These are phyloP conservation scores for Ganaspis brasiliensis DNA, from an alignment of 2,888 invertebrate genomes.

Conservation along the genomic window DNA sequence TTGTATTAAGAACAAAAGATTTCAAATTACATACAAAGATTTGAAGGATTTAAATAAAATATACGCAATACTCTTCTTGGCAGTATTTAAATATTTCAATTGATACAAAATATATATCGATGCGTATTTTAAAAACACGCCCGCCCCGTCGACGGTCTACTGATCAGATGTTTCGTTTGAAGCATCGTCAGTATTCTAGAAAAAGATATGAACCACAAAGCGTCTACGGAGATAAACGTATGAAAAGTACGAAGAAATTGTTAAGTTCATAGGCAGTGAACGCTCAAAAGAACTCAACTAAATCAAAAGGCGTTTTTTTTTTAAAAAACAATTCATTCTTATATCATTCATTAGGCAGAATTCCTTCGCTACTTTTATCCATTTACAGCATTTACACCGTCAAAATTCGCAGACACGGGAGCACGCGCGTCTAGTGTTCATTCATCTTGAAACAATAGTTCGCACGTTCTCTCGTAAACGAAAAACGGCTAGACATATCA, in stretches of 20 bases:
- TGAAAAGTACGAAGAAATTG: conserved; percentile 37
- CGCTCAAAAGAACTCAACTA: conserved; percentile 14
- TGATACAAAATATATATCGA: conserved; percentile 53
- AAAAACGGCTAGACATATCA: conserved; percentile 38
- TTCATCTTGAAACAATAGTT: conserved; percentile 28
- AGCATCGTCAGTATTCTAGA: conserved; percentile 30
- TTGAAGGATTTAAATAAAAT: conserved; percentile 45
- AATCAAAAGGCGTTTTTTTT: conserved; percentile 28
- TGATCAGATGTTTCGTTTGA: conserved; percentile 33
- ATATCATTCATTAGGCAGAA: conserved; percentile 36
- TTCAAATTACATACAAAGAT: conserved; percentile 30
- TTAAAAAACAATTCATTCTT: conserved; percentile 32
- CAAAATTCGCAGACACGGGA: conserved; percentile 44
- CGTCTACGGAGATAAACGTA: conserved; percentile 29
- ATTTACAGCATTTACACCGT: conserved; percentile 56
- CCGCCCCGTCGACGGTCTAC: conserved; percentile 18
- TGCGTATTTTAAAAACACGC: conserved; percentile 51
- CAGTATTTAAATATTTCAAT: conserved; percentile 52
- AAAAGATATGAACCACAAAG: conserved; percentile 39
- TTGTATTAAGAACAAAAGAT: conserved; percentile 19
- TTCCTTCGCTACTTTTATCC: conserved; percentile 44
- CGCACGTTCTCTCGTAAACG: conserved; percentile 27
- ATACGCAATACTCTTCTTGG: conserved; percentile 42
- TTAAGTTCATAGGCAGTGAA: conserved; percentile 20
- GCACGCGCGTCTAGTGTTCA: conserved; percentile 32